A percentile compares a stretch with the other conserved stretches of the same genome.
Conservation (phyloP, 2,888 invertebrate species). For the Drosophila mimica region DNA sequence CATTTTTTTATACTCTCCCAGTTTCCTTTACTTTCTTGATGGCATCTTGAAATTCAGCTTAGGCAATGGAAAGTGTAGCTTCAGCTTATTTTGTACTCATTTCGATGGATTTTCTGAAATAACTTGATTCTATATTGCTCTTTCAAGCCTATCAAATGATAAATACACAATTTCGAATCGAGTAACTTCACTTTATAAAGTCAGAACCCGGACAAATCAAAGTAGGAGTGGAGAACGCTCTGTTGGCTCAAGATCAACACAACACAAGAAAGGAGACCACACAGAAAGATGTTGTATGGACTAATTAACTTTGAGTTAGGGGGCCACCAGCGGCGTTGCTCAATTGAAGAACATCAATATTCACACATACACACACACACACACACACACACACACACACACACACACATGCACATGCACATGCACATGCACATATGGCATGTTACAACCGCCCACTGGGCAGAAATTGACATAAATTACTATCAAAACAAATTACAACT, state of each 20-base stretch:
- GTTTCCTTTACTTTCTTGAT: neutral
- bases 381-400: neutral
- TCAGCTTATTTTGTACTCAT: neutral
- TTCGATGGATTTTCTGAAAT: neutral
- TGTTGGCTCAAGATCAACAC: no score
- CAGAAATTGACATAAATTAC: constrained; percentile 70
- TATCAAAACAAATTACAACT: constrained; percentile 50
- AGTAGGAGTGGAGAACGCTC: no score
- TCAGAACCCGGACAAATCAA: neutral
- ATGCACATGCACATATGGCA: neutral
- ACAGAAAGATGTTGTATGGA: constrained; percentile 2
- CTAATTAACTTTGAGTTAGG: constrained; percentile 56
- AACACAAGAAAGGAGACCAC: constrained; percentile 11
- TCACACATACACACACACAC: constrained; percentile 3
- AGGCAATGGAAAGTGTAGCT: neutral
- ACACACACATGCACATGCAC: neutral
- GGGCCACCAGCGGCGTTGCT: constrained; percentile 59
- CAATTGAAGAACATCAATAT: constrained; percentile 73
- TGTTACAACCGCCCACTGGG: constrained; percentile 12
- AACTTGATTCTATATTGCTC: neutral
- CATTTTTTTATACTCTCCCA: neutral
- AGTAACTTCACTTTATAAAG: neutral
- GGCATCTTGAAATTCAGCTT: neutral
- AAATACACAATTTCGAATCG: neutral
- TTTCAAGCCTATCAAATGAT: neutral